phyloP scores from a whole-genome alignment of 1,140 invertebrate genomes.

The Dolichoris vasculosae region DNA sequence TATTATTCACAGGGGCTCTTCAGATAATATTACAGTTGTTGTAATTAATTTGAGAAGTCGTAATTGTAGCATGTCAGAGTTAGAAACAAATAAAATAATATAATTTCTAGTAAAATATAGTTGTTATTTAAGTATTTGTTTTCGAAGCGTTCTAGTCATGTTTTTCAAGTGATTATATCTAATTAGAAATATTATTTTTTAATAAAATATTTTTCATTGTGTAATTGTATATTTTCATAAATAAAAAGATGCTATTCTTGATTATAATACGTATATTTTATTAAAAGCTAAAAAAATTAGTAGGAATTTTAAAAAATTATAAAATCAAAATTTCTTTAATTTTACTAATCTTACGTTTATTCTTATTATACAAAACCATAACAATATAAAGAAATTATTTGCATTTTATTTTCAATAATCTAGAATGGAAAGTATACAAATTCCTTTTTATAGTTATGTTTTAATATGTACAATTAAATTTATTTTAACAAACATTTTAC shows the following conservation, averaged over 20 bases:
- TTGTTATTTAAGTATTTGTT: constrained; percentile 32
- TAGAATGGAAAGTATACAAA: constrained; percentile 41
- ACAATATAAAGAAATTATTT: constrained; percentile 22
- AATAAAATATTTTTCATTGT: background rate
- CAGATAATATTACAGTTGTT: constrained; percentile 96
- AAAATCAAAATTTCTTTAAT: background rate
- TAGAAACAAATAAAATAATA: background rate
- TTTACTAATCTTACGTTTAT: constrained; percentile 23
- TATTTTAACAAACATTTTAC: constrained; percentile 33
- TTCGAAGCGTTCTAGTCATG: constrained; percentile 18
- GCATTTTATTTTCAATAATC: constrained; percentile 16
- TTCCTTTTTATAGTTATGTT: constrained; percentile 5
- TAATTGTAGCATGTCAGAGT: constrained; percentile 52
- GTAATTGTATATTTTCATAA: constrained; percentile 42
- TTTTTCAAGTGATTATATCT: constrained; percentile 25
- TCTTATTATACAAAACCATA: constrained; percentile 45
- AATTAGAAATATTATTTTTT: background rate
- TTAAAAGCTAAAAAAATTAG: background rate
- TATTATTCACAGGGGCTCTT: constrained; percentile 81
- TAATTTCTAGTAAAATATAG: background rate
- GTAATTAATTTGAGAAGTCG: constrained; percentile 89
- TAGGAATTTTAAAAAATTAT: background rate
- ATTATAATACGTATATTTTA: constrained; percentile 5
- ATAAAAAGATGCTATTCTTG: constrained; percentile 34
- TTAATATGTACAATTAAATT: constrained; percentile 45